phyloP scores from a whole-genome alignment of 2,113 vertebrate genomes.

The Cisticola juncidis region DNA sequence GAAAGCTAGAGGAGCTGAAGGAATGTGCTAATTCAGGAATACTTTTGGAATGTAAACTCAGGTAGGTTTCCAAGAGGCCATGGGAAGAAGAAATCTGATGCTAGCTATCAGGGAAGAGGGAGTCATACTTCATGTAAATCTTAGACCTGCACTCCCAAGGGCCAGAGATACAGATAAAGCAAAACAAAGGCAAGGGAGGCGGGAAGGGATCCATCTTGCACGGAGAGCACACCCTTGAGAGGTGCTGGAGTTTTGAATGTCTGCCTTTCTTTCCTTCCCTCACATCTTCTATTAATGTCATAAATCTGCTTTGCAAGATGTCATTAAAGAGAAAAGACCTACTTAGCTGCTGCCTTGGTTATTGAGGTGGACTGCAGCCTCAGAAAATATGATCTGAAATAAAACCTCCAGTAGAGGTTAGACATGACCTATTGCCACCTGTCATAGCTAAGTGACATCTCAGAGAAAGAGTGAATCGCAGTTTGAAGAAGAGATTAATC shows the following conservation, averaged over 20 bases:
- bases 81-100: neutral
- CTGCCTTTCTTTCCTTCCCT: neutral
- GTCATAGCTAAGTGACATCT: neutral
- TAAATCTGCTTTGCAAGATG: neutral
- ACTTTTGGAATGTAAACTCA: conserved; percentile 6
- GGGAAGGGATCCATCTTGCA: neutral
- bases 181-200: neutral
- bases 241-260: neutral
- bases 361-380: neutral
- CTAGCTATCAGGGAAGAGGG: neutral
- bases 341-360: neutral
- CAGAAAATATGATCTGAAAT: neutral
- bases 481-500: neutral
- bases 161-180: neutral
- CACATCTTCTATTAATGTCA: neutral
- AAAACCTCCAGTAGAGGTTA: neutral
- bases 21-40: conserved; percentile 11
- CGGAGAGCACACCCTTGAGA: neutral
- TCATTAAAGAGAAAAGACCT: neutral
- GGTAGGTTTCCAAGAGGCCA: neutral
- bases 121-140: neutral
- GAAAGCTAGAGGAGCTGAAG: neutral
- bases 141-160: neutral
- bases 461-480: neutral
- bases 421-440: neutral